Evolutionary conservation across 2,888 invertebrate genomes (phyloP).

Genomic region (Sepioteuthis lessoniana): DNA sequence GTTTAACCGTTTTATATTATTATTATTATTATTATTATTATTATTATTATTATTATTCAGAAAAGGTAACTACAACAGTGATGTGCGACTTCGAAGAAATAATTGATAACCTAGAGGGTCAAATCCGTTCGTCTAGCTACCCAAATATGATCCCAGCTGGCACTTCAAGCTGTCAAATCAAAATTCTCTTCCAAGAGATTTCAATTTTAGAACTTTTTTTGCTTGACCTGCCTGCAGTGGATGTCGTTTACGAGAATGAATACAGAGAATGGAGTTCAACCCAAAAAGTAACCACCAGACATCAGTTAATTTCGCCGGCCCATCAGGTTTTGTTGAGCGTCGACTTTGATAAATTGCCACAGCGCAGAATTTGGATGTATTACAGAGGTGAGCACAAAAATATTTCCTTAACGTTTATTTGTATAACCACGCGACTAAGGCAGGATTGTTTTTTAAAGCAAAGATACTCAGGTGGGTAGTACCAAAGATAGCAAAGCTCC

Average conservation of each 20-base stretch:
- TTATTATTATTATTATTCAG: constrained; percentile 33
- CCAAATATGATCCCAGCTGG: background rate
- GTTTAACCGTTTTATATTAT: too few relatives aligned
- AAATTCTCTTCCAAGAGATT: background rate
- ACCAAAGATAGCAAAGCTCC: too few relatives aligned
- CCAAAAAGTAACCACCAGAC: fast-evolving
- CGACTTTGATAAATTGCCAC: background rate
- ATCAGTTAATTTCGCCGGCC: background rate
- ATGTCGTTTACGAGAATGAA: background rate
- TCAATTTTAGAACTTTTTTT: background rate
- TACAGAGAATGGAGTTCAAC: background rate
- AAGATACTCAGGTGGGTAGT: too few relatives aligned
- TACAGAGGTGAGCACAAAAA: background rate
- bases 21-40: background rate
- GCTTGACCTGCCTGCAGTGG: background rate
- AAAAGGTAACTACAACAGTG: background rate
- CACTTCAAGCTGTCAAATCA: background rate
- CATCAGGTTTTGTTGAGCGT: background rate
- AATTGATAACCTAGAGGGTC: background rate
- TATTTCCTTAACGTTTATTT: too few relatives aligned
- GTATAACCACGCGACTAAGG: too few relatives aligned
- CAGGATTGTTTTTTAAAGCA: too few relatives aligned
- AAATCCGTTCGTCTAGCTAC: background rate
- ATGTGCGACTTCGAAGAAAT: background rate
- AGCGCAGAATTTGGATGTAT: constrained; percentile 33